These are phyloP conservation scores for Asbolus verrucosus DNA, from an alignment of 1,140 invertebrate species.

Conservation along the genomic window DNA sequence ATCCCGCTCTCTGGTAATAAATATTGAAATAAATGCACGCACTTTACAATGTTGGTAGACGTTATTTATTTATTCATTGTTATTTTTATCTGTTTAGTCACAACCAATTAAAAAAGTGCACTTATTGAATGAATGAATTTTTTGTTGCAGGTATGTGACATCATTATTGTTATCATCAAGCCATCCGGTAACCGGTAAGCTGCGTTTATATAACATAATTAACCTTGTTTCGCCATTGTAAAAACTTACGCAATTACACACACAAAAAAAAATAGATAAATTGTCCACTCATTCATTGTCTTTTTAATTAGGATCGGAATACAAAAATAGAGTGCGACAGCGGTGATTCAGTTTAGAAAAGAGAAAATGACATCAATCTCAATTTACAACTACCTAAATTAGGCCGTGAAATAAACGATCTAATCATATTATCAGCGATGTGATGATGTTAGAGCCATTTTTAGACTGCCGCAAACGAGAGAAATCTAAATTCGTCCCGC, in stretches of 20 bases:
- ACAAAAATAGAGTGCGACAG: conserved; percentile 12
- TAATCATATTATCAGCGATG: conserved; percentile 20
- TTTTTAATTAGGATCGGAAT: conserved; percentile 1
- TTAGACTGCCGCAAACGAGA: conserved; percentile 6
- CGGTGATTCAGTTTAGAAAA: conserved; percentile 1
- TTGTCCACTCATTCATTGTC: conserved; percentile 20
- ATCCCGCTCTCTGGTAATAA: no score
- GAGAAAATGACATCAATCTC: conserved; percentile 36
- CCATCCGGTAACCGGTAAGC: neutral
- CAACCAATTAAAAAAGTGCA: no score
- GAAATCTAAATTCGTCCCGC: neutral
- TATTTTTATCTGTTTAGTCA: no score
- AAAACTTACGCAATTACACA: no score
- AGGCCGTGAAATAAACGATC: conserved; percentile 14
- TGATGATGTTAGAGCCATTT: conserved; percentile 20
- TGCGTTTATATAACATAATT: conserved; percentile 19
- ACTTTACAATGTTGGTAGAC: neutral
- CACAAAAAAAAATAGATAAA: conserved; percentile 8
- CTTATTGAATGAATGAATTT: no score
- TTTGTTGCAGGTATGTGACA: neutral
- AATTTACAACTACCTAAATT: conserved; percentile 31
- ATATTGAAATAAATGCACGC: no score
- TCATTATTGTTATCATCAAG: neutral
- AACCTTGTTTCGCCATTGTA: conserved; percentile 3
- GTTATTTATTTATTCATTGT: neutral